Base-by-base conservation (phyloP, 2,888 invertebrate genomes). In the Xestia sexstrigata region DNA sequence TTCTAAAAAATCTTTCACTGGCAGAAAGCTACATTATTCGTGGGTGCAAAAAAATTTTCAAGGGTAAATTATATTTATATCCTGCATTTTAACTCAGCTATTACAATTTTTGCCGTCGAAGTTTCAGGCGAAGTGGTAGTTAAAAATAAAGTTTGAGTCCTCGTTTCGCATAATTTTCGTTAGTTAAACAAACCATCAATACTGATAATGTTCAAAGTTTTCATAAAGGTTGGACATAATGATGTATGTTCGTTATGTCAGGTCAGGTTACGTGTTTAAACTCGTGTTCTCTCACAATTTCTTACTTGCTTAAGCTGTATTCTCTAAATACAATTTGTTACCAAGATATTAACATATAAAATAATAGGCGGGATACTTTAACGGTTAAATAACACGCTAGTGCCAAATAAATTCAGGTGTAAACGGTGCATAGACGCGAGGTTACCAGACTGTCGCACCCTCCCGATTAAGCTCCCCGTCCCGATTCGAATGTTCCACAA, bases 361-460 rank as follows among this genome's bases (percentile, higher is more conserved):
- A 35, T 63, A 45, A 63, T 45, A 20, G 62, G 20, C 62, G 17
- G 30, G 15, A n/a, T 69, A 74, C 49, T 76, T 69, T 26, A 69
- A 67, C 66, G 20, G 67, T 72, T 65, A 77, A 71, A 65, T 71
- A 79, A 45, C 70, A 65, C n/a, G 78, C 73, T 35, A 78, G 73
- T 78, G 15, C 45, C 49, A 76, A 77, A 52, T 62, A 58, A 45
- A 63, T 55, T 71, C 68, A 30, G 55, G 62, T 79, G 68, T 85
- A 82, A 91, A 91, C 89, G 81, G 58, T 69, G 87, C 92, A 90
- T 87, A 87, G 89, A 88, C 87, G 75, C 83, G 82, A 87, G 82
- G 82, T 87, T 83, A 87, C 89, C 91, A 91, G 92, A 89, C 91
- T 90, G 91, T 91, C 91, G 90, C 93, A 91, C 93, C 93, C 93